Base-by-base conservation (phyloP, 2,797 vertebrate species). In the Phoeniculus purpureus region DNA sequence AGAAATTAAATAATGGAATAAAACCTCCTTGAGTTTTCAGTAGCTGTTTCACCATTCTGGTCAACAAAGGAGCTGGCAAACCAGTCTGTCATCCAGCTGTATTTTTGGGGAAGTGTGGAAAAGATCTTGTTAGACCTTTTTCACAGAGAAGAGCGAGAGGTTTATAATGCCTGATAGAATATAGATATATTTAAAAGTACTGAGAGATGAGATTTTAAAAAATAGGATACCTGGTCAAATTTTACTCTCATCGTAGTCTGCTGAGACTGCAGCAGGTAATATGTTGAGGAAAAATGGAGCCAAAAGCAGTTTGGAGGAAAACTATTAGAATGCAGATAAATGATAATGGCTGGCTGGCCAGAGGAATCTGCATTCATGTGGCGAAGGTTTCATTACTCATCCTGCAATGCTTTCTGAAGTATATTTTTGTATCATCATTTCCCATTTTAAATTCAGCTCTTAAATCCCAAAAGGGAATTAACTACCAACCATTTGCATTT, bases 401-500 rank as follows among this genome's bases (percentile, higher is more conserved):
- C 18, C 81, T 73, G 70, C 70, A 32, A 8, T 72, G 88, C 79
- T 87, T 94, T 92, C 86, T 94, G 86, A 92, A 90, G 79, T 62
- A 26, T 91, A 76, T 90, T 94, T 95, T 92, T 62, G 34, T 87
- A 66, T 82, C 86, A 77, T 92, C 59, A 18, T 70, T 91, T 86
- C 56, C 81, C 37, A 56, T 91, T 93, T 93, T 58, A 93, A 91
- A 93, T 92, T 83, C 93, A 78, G 80, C 32, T 75, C 64, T 89
- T 61, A 92, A 83, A 89, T 81, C 77, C 81, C 94, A 17, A 81
- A 83, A 81, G 91, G 85, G 91, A 92, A 94, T 91, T 90, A 94
- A 87, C 83, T 79, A 27, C 58, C 73, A 95, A 7, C 43, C 51
- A 88, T 96, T 96, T 96, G 91, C 94, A 95, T 96, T 95, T 93